Percentiles rank a stretch among this genome's conserved stretches.
phyloP scores from a whole-genome alignment of 1,140 invertebrate genomes.

The Zophobas atratus region DNA sequence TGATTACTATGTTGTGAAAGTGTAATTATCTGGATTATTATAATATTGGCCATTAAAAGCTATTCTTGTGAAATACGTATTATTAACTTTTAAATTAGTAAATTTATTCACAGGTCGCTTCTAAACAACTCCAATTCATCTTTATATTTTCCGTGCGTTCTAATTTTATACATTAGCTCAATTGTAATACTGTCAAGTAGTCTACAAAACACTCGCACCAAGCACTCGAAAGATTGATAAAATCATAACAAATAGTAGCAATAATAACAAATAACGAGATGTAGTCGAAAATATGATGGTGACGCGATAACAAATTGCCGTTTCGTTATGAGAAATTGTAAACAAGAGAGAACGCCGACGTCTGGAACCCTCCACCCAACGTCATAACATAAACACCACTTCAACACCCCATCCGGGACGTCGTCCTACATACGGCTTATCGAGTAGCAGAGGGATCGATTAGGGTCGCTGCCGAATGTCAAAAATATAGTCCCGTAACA shows the following conservation, averaged over 20 bases:
- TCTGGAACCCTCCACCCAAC: not conserved
- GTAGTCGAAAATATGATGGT: not conserved
- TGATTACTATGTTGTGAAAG: too few relatives aligned
- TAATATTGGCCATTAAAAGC: too few relatives aligned
- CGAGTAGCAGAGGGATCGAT: not conserved
- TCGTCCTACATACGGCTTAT: not conserved
- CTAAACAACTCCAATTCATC: too few relatives aligned
- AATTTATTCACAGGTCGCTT: too few relatives aligned
- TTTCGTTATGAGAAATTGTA: slow-evolving; percentile 13
- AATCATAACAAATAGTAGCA: not conserved
- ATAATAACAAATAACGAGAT: not conserved
- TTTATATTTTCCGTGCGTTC: too few relatives aligned
- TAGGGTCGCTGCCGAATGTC: slow-evolving; percentile 22
- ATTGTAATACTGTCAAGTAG: not conserved
- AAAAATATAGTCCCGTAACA: slow-evolving; percentile 4
- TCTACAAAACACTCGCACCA: too few relatives aligned
- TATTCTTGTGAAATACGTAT: too few relatives aligned
- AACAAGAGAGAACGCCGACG: slow-evolving; percentile 14
- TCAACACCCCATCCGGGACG: slow-evolving; percentile 24
- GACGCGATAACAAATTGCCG: not conserved
- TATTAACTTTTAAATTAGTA: too few relatives aligned
- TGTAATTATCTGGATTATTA: too few relatives aligned
- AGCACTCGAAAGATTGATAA: too few relatives aligned
- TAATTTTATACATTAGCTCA: not conserved
- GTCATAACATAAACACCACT: slow-evolving; percentile 26